Evolutionary conservation across 2,888 invertebrate genomes (phyloP).

Genomic region (Drosophila formosana): DNA sequence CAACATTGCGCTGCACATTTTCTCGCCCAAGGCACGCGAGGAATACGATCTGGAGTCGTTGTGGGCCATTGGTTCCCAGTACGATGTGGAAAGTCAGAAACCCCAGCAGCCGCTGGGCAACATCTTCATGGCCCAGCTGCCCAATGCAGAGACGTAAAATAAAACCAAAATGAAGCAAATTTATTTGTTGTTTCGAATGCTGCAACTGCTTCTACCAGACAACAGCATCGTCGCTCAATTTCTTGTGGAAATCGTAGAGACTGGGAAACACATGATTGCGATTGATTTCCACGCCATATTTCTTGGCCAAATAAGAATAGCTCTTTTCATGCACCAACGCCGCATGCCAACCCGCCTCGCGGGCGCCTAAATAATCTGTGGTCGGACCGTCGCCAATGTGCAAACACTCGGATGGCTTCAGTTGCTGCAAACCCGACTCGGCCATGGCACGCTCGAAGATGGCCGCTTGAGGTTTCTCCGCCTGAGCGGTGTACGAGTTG

Average conservation of each 20-base stretch:
- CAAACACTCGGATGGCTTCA: constrained; percentile 88
- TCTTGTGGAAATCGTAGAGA: constrained; percentile 86
- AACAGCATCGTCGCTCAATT: constrained; percentile 80
- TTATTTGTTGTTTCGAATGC: constrained; percentile 10
- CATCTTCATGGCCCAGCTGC: constrained; percentile 85
- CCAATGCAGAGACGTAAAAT: constrained; percentile 30
- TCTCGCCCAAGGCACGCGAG: constrained; percentile 89
- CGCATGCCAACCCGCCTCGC: constrained; percentile 91
- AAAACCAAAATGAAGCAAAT: constrained; percentile 11
- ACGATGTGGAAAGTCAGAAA: constrained; percentile 89
- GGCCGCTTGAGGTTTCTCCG: constrained; percentile 90
- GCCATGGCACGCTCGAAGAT: constrained; percentile 90
- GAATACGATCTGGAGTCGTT: constrained; percentile 95
- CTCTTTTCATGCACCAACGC: constrained; percentile 85
- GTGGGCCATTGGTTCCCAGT: constrained; percentile 94
- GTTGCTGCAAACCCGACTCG: constrained; percentile 83
- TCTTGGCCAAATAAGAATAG: constrained; percentile 80
- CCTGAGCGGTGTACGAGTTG: constrained; percentile 90
- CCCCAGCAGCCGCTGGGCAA: constrained; percentile 87
- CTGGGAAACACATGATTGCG: constrained; percentile 85
- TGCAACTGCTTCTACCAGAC: constrained; percentile 72
- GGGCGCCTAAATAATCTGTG: constrained; percentile 92
- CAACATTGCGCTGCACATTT: constrained; percentile 96
- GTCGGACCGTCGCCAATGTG: constrained; percentile 93
- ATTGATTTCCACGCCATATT: constrained; percentile 85